Evolutionary conservation across 2,888 invertebrate genomes (phyloP), one percentile per base, ranked within the genome.

Genomic region (Hemicrepidius hirtus): DNA sequence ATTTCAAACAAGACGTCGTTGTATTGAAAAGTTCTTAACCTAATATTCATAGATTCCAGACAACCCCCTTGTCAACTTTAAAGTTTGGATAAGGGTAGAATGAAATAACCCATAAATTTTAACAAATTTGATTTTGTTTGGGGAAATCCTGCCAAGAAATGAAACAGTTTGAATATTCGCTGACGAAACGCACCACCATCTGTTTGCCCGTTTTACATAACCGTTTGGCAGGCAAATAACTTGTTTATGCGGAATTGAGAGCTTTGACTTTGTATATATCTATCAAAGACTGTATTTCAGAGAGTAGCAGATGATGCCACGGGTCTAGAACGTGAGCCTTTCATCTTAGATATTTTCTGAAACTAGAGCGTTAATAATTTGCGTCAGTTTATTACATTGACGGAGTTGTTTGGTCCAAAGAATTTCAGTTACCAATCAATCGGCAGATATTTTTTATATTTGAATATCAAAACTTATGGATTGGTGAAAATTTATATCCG

Each of bases 171-270:
- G 35, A 49, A 63, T 64, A 69, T 69, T 69, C 41, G 62, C 44
- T 69, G 62, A 63, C 63, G 46, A 69, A 55, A 67, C 13, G 35
- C 28, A 57, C 35, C 70, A n/a, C 65, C 59, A 65, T 46, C 57
- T 70, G 65, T 57, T 64, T 37, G 46, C 49, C 49, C 46, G 35
- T 37, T 70, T 70, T 55, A 70, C 64, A 65, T 70, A 70, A 70
- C 59, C 40, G 59, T 59, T 64, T 65, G 70, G 70, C 70, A 65
- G 50, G 44, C 44, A 67, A 69, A 70, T 65, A 70, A 70, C 65
- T 59, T 70, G 70, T 65, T 65, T 70, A 70, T 70, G 46, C 65
- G 13, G 59, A 70, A 70, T 70, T 24, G 64, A 57, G 18, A 55
- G 55, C 64, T 70, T 57, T 32, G 62, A 66, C 53, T 66, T 49